phyloP scores from a whole-genome alignment of 2,113 vertebrate genomes.

The Hypanus sabinus region DNA sequence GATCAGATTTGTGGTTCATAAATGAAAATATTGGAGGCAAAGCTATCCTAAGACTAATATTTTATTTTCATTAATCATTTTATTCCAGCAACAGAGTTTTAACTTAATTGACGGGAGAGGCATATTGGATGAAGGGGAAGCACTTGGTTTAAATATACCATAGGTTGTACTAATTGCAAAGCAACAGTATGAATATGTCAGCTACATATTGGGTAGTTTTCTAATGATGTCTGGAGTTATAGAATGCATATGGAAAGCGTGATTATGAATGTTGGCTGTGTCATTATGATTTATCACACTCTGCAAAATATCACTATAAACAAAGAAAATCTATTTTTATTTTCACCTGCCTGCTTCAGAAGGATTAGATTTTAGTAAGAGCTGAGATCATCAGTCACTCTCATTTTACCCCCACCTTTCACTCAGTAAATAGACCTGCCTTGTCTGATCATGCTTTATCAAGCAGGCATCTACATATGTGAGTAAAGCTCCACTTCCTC shows the following conservation, averaged over 20 bases:
- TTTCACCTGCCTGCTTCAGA: conserved; percentile 4
- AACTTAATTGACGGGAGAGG: neutral
- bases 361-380: neutral
- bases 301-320: conserved; percentile 27
- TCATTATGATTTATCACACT: conserved; percentile 29
- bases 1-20: neutral
- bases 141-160: neutral
- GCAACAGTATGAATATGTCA: too few species aligned
- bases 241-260: neutral
- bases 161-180: neutral
- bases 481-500: conserved; percentile 70
- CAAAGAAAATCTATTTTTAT: conserved; percentile 26
- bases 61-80: neutral
- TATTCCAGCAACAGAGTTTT: neutral
- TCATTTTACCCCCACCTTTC: conserved; percentile 61
- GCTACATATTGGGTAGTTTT: neutral
- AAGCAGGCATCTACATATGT: conserved; percentile 70
- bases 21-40: neutral
- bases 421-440: conserved; percentile 68
- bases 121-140: neutral
- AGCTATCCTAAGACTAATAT: neutral
- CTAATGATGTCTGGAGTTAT: neutral
- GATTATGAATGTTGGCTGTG: neutral
- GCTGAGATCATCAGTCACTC: conserved; percentile 27
- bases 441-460: conserved; percentile 76